A percentile compares a stretch with the other conserved stretches of the same genome.
phyloP scores from a whole-genome alignment of 2,888 invertebrate genomes.

The Caenorhabditis sp. region DNA sequence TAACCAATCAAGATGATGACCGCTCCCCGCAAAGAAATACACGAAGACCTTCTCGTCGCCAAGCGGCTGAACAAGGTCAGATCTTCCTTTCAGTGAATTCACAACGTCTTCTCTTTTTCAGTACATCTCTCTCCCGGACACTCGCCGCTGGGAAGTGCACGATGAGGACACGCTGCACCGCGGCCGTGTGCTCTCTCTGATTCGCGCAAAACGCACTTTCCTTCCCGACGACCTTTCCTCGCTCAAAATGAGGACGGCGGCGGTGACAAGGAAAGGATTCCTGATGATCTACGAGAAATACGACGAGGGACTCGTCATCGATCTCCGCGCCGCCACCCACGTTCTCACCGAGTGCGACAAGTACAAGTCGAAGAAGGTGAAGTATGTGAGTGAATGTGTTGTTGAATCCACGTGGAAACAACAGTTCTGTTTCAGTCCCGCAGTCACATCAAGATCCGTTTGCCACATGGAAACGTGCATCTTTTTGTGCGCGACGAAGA shows the following conservation, averaged over 20 bases:
- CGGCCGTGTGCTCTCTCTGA: constrained; percentile 36
- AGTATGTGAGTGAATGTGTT: constrained; percentile 11
- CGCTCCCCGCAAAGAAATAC: constrained; percentile 3
- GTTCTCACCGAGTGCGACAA: constrained; percentile 45
- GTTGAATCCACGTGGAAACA: not conserved
- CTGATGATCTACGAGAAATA: constrained; percentile 46
- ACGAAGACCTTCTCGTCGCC: constrained; percentile 26
- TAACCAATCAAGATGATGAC: constrained; percentile 28
- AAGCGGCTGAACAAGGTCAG: constrained; percentile 46
- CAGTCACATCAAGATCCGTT: constrained; percentile 47
- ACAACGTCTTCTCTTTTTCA: constrained; percentile 1
- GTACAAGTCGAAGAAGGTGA: constrained; percentile 33
- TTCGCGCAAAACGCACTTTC: constrained; percentile 33
- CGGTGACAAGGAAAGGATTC: constrained; percentile 45
- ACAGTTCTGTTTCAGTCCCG: not conserved
- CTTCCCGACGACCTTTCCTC: constrained; percentile 40
- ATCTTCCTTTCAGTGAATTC: not conserved
- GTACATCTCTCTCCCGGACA: constrained; percentile 46
- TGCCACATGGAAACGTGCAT: constrained; percentile 46
- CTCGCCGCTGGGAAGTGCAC: constrained; percentile 38
- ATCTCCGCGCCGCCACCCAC: constrained; percentile 27
- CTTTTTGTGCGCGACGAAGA: constrained; percentile 39
- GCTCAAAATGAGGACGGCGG: constrained; percentile 41
- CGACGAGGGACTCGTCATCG: constrained; percentile 42
- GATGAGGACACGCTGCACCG: constrained; percentile 24